Conservation (phyloP, 1,140 invertebrate species). For the Drosophila santomea region DNA sequence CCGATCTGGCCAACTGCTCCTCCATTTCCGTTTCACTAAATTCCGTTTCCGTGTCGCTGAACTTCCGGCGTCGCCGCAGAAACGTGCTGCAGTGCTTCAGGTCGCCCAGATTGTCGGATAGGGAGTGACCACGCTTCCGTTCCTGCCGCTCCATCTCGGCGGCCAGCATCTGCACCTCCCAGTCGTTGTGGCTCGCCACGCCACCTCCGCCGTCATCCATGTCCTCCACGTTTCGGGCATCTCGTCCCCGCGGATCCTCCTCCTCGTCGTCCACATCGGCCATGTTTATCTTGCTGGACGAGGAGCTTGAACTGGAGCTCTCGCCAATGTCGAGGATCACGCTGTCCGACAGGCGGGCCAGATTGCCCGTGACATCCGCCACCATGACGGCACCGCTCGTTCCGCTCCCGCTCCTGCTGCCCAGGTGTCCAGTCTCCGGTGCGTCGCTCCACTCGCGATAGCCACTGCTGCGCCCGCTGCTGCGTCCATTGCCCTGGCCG, state of each 20-base stretch:
- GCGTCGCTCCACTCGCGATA: slow-evolving; percentile 58
- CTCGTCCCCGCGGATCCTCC: slow-evolving; percentile 16
- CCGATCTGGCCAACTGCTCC: slow-evolving; percentile 39
- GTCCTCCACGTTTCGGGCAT: slow-evolving; percentile 21
- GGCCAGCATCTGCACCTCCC: slow-evolving; percentile 92
- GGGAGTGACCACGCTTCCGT: slow-evolving; percentile 76
- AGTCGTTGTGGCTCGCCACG: slow-evolving; percentile 85
- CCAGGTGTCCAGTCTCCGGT: slow-evolving; percentile 1
- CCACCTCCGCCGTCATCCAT: slow-evolving; percentile 13
- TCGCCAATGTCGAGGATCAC: slow-evolving; percentile 83
- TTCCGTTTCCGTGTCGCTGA: slow-evolving; percentile 81
- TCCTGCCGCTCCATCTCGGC: slow-evolving; percentile 89
- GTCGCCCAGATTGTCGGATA: slow-evolving; percentile 66
- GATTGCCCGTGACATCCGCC: slow-evolving; percentile 71
- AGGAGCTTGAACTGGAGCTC: slow-evolving; percentile 78
- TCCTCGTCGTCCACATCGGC: slow-evolving; percentile 58
- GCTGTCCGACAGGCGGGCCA: slow-evolving; percentile 67
- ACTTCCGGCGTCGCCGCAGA: slow-evolving; percentile 70
- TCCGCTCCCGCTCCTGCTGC: not conserved
- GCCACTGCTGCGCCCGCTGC: slow-evolving; percentile 22
- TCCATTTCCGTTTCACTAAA: slow-evolving; percentile 73
- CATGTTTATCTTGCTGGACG: slow-evolving; percentile 68
- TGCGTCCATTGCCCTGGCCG: slow-evolving; percentile 51
- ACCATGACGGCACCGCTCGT: slow-evolving; percentile 45
- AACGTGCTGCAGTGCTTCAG: slow-evolving; percentile 66